Evolutionary conservation across 92 coral and sea anemone genomes (phyloP).

Genomic region (Scolanthus callimorphus): DNA sequence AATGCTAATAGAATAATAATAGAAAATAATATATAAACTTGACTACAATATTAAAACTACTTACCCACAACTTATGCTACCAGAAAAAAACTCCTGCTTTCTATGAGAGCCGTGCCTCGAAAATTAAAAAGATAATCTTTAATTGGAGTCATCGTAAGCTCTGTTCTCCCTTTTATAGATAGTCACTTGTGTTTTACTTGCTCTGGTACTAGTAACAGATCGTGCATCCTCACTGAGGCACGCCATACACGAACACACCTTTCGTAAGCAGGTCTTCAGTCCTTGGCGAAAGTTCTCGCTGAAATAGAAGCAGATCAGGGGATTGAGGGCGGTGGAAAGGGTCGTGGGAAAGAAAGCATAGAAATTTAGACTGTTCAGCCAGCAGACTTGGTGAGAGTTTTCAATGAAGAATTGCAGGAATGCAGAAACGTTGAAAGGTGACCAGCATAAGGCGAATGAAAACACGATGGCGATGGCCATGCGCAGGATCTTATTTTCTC

Average conservation of each 20-base stretch:
- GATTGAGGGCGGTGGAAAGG: slow-evolving; percentile 18
- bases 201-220: not conserved
- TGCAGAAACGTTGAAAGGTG: slow-evolving; percentile 1
- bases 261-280: not conserved
- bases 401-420: slow-evolving; percentile 10
- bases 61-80: no score
- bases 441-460: slow-evolving; percentile 15
- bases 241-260: not conserved
- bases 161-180: not conserved
- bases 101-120: no score
- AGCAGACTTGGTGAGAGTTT: not conserved
- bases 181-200: not conserved
- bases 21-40: no score
- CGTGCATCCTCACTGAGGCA: not conserved
- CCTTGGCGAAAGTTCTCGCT: slow-evolving; percentile 38
- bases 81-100: no score
- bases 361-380: not conserved
- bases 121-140: no score
- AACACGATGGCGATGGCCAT: slow-evolving; percentile 28
- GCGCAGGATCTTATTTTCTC: slow-evolving; percentile 19
- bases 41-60: no score
- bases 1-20: no score
- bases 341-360: not conserved
- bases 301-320: slow-evolving; percentile 19
- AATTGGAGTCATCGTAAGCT: not conserved